Evolutionary conservation across 1,140 invertebrate species (phyloP), one percentile per base, ranked within the genome.

Genomic region (Sarcophaga peregrina): DNA sequence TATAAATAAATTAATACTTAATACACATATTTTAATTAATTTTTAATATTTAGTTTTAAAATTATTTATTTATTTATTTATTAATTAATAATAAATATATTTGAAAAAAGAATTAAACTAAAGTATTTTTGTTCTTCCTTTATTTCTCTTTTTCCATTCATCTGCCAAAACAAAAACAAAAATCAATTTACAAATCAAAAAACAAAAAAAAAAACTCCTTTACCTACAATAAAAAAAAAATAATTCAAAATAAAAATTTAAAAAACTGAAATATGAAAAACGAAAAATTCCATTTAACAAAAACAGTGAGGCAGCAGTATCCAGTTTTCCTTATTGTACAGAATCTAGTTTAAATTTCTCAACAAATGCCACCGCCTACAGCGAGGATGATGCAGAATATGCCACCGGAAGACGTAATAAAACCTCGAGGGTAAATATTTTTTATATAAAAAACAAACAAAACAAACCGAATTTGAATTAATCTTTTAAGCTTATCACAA

Each of bases 381-480:
- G 91, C 87, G 91, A 92, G 90, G 91, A 92, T 87, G 91, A 92
- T 89, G 90, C 91, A 86, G 91, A 92, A 88, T 92, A 91, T 89
- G 90, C 90, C 82, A 87, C 90, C 82, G 91, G 91, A 86, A 91
- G 91, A 88, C 91, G 91, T 87, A 91, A 90, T 87, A 92, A 92
- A 90, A 90, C 91, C 83, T 91, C 91, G 83, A 88, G 91, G 89
- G 91, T 92, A 90, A 91, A 91, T 90, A 90, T 90, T 90, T 86
- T 85, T 50, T 78, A 62, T 52, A 68, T 68, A 68, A n/a, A 76
- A n/a, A 47, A 37, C 15, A 76, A 11, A 45, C 1, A 7, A 46
- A 46, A 80, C 48, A 13, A 9, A 54, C 50, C 52, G 9, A n/a
- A 48, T 80, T 80, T 50, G 25, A 8, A 20, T 25, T 10, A 52